Evolutionary conservation across 2,888 invertebrate genomes (phyloP).

Genomic region (Eupeodes latifasciatus): DNA sequence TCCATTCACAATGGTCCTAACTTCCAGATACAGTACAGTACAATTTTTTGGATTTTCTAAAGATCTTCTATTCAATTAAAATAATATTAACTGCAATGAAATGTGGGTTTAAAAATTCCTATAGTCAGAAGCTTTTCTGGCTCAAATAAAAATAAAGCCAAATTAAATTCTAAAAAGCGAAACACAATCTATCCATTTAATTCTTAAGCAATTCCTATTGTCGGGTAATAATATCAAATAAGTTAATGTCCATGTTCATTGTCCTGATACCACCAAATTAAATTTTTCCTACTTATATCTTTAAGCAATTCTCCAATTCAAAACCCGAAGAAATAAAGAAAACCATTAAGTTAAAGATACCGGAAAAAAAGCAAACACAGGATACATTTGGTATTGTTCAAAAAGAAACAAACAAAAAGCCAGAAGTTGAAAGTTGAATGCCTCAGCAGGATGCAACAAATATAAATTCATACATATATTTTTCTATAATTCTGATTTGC

Average conservation of each 20-base stretch:
- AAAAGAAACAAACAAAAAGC: slow-evolving; percentile 3
- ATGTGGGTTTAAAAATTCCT: too few species aligned
- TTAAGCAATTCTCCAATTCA: not conserved
- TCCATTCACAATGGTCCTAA: too few species aligned
- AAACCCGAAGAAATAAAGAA: slow-evolving; percentile 7
- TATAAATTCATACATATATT: slow-evolving; percentile 77
- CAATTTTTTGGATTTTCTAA: too few species aligned
- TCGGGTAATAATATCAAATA: slow-evolving; percentile 41
- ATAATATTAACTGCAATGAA: too few species aligned
- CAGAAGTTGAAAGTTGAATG: slow-evolving; percentile 77
- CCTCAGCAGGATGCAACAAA: slow-evolving; percentile 78
- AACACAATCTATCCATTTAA: not conserved
- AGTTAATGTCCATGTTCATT: slow-evolving; percentile 52
- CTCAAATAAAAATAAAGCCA: not conserved
- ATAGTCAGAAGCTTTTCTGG: not conserved
- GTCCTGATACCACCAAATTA: slow-evolving; percentile 22
- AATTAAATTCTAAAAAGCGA: not conserved
- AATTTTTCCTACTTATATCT: not conserved
- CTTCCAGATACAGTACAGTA: too few species aligned
- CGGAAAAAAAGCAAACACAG: slow-evolving; percentile 17
- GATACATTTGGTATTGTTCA: slow-evolving; percentile 20
- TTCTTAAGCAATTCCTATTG: not conserved
- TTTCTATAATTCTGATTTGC: slow-evolving; percentile 75
- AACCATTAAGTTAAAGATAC: slow-evolving; percentile 42
- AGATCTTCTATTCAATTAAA: too few species aligned